phyloP scores from a whole-genome alignment of 2,888 invertebrate species.

The Amiota minor region DNA sequence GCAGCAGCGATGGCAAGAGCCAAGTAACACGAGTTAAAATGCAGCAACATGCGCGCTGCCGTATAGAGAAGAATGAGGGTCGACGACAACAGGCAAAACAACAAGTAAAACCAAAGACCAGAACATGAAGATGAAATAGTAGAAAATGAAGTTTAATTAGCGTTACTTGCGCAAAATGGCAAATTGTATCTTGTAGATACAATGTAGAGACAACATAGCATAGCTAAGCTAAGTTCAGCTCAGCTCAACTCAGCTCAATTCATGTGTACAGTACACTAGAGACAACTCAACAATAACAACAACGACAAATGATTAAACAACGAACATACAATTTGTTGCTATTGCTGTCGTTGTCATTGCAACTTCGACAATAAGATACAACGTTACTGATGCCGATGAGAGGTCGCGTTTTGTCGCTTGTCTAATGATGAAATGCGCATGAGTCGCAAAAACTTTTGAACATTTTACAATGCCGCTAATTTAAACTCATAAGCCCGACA shows the following conservation, averaged over 20 bases:
- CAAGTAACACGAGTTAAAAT: neutral
- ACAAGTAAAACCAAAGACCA: constrained; percentile 36
- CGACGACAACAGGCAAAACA: constrained; percentile 43
- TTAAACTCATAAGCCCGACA: neutral
- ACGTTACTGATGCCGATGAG: neutral
- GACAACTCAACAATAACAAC: constrained; percentile 30
- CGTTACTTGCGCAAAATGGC: constrained; percentile 68
- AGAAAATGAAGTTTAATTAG: constrained; percentile 69
- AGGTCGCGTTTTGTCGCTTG: neutral
- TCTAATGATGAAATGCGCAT: constrained; percentile 36
- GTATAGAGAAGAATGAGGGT: constrained; percentile 25
- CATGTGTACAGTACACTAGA: neutral
- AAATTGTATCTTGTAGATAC: constrained; percentile 62
- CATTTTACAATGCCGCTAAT: neutral
- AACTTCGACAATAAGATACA: neutral
- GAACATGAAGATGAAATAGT: constrained; percentile 62
- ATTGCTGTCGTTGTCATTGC: constrained; percentile 4
- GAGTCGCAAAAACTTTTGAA: constrained; percentile 50
- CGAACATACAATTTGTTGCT: constrained; percentile 40
- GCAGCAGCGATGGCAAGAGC: neutral
- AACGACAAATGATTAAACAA: constrained; percentile 35
- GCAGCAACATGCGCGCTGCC: constrained; percentile 6
- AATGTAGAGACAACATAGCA: constrained; percentile 30
- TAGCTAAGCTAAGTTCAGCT: neutral
- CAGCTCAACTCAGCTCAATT: constrained; percentile 7